Conservation (phyloP, 2,113 vertebrate genomes). For the Fulmarus glacialis region DNA sequence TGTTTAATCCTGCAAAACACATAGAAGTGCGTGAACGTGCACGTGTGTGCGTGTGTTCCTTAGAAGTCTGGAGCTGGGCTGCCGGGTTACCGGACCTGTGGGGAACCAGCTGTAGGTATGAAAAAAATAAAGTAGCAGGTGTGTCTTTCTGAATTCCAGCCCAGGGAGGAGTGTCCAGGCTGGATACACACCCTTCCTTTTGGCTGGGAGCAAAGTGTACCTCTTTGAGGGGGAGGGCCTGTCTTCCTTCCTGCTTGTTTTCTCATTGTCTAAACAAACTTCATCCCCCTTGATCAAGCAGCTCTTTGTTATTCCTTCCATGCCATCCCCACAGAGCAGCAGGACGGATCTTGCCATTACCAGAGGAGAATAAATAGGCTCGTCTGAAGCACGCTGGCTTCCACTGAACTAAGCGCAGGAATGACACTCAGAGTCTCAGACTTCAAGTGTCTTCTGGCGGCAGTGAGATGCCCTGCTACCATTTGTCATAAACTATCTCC, state of each 20-base stretch:
- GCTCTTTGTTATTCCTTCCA: neutral
- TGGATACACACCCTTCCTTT: conserved; percentile 39
- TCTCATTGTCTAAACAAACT: neutral
- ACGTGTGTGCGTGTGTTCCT: neutral
- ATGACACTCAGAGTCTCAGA: neutral
- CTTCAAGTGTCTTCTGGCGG: neutral
- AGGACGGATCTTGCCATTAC: neutral
- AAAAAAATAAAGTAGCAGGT: conserved; percentile 36
- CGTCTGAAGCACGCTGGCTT: neutral
- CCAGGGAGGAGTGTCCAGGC: conserved; percentile 37
- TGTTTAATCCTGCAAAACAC: neutral
- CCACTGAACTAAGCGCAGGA: neutral
- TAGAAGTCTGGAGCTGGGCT: neutral
- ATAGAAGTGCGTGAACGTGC: neutral
- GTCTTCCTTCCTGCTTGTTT: conserved; percentile 22
- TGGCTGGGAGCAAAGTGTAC: neutral
- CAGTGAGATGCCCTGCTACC: neutral
- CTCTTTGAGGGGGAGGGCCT: neutral
- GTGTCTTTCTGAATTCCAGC: conserved; percentile 52
- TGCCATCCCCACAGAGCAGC: neutral
- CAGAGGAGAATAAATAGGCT: neutral
- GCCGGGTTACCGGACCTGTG: neutral
- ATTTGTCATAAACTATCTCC: neutral
- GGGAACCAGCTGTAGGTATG: neutral
- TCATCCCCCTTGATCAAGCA: neutral